Evolutionary conservation across 1,140 invertebrate species (phyloP).

Genomic region (Neocloeon triangulifer): DNA sequence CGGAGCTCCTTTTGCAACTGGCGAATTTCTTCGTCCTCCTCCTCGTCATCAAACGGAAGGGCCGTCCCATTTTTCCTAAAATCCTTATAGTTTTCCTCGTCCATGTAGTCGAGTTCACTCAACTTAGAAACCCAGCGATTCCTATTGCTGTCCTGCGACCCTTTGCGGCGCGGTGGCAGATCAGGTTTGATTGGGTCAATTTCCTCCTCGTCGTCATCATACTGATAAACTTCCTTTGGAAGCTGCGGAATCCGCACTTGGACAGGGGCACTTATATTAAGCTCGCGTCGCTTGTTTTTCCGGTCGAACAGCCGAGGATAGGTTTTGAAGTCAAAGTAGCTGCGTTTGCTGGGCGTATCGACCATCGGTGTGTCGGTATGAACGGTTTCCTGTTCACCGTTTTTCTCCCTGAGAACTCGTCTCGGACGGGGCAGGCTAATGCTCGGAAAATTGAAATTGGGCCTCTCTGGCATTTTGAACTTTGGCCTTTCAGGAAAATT

Average conservation of each 20-base stretch:
- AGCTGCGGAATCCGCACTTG: too few relatives aligned
- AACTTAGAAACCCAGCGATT: constrained; percentile 25
- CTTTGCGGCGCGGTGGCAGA: constrained; percentile 18
- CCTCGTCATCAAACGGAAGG: constrained; percentile 15
- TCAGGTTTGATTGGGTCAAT: constrained; percentile 15
- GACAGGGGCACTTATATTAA: neutral
- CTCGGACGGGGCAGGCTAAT: constrained; percentile 15
- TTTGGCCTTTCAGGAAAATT: constrained; percentile 8
- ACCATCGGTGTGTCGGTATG: constrained; percentile 2
- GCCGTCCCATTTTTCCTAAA: too few relatives aligned
- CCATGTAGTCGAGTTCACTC: constrained; percentile 16
- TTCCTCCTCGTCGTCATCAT: too few relatives aligned
- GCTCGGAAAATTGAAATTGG: too few relatives aligned
- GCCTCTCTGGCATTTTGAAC: constrained; percentile 16
- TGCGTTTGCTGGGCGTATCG: constrained; percentile 1
- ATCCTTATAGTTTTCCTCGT: constrained; percentile 17
- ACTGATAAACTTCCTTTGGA: too few relatives aligned
- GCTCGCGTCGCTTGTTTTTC: constrained; percentile 22
- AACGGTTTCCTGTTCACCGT: constrained; percentile 12
- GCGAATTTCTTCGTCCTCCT: constrained; percentile 18
- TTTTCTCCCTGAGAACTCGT: constrained; percentile 9
- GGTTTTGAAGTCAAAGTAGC: constrained; percentile 42
- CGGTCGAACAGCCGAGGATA: constrained; percentile 48
- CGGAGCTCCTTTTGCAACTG: constrained; percentile 14
- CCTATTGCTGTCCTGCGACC: constrained; percentile 15